A percentile compares a stretch with the other conserved stretches of the same genome.
These are phyloP conservation scores for Microplitis deprimator DNA, from an alignment of 2,888 invertebrate species.

Conservation along the genomic window DNA sequence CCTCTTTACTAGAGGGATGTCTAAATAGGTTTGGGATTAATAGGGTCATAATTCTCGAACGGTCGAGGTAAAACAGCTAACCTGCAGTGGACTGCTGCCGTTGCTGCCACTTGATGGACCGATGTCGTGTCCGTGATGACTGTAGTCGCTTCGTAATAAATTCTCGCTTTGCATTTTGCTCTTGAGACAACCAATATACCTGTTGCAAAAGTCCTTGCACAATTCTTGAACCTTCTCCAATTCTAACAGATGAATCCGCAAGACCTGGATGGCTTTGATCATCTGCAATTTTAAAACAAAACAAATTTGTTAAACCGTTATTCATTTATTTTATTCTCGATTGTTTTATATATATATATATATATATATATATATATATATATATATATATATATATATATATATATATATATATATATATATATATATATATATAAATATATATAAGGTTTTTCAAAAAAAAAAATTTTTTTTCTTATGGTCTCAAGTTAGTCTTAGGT, in stretches of 20 bases:
- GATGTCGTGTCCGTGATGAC: conserved; percentile 72
- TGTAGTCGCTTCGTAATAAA: conserved; percentile 85
- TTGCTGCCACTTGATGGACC: conserved; percentile 69
- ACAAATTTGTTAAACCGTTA: conserved; percentile 42
- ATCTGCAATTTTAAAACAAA: conserved; percentile 74
- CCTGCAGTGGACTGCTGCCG: conserved; percentile 70
- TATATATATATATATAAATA: too few species aligned
- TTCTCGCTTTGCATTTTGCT: conserved; percentile 93
- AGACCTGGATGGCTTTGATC: conserved; percentile 90
- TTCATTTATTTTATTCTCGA: conserved; percentile 43
- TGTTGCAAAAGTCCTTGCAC: conserved; percentile 94
- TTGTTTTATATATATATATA: background rate
- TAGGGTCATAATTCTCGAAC: conserved; percentile 46
- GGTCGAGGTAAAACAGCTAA: conserved; percentile 62
- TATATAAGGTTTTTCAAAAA: too few species aligned
- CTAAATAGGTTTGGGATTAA: conserved; percentile 32
- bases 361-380: too few species aligned
- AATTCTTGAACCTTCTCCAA: conserved; percentile 95
- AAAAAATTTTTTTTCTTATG: too few species aligned
- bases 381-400: too few species aligned
- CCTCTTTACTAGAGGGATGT: conserved; percentile 64
- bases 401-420: too few species aligned
- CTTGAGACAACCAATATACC: conserved; percentile 92
- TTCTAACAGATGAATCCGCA: conserved; percentile 92
- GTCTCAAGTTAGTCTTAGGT: too few species aligned